Evolutionary conservation across 2,113 vertebrate species (phyloP).

Genomic region (Otis tarda): DNA sequence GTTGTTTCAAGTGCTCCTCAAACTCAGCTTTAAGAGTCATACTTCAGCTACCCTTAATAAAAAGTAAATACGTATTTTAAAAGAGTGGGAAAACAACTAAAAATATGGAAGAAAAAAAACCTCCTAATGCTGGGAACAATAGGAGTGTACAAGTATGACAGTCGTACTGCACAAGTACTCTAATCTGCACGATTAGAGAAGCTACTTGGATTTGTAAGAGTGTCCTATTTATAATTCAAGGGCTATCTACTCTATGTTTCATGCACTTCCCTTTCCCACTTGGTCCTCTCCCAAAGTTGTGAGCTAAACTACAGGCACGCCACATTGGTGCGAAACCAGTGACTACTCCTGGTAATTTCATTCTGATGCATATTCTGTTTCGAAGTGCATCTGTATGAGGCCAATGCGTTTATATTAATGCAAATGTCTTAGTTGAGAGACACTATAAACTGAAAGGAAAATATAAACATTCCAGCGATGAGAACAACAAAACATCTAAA

Average conservation of each 20-base stretch:
- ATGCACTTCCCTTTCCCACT: background rate
- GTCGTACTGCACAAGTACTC: background rate
- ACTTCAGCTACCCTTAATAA: background rate
- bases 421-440: background rate
- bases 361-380: background rate
- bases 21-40: background rate
- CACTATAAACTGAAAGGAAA: background rate
- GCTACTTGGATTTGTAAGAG: too few relatives aligned
- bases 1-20: background rate
- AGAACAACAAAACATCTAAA: slow-evolving; percentile 5
- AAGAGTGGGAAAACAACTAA: background rate
- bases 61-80: background rate
- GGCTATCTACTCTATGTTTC: background rate
- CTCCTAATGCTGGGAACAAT: background rate
- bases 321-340: background rate
- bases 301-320: background rate
- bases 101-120: background rate
- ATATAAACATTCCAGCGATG: background rate
- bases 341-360: too few relatives aligned
- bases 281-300: background rate
- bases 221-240: background rate
- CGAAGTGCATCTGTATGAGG: background rate
- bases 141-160: background rate
- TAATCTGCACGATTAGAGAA: background rate
- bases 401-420: background rate